Evolutionary conservation across 1,140 invertebrate species (phyloP), one percentile per base, ranked within the genome.

Genomic region (Vanessa atalanta): DNA sequence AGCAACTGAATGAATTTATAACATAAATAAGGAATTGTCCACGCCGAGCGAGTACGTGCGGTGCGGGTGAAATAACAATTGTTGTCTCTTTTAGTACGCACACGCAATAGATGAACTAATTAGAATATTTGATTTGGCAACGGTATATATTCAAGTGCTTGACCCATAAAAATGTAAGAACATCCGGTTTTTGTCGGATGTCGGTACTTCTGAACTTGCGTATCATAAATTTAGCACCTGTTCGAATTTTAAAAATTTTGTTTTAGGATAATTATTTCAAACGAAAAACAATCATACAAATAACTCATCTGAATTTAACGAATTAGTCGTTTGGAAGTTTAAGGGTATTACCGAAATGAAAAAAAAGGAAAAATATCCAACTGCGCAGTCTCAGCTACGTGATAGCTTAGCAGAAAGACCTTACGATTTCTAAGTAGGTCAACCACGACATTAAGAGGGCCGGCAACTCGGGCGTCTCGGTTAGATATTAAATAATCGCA

Each of bases 401-500:
- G 57, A 23, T 12, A 37, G 26, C 57, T 61, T 61, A 61, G 57
- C 23, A 31, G 57, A 63, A 70, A 70, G 60, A 53, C 60, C 47
- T 60, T 53, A 64, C 26, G 31, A 13, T 48, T 50, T 55, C 43
- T 57, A 73, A 68, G 50, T 68, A 73, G 72, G 72, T 68, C 72
- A 73, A 68, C 51, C 70, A 51, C 48, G 63, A 50, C 64, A 55
- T 63, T 51, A 70, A 47, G 57, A 70, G 57, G 69, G 55, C 37
- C 43, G 51, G 37, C 50, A 37, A 55, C 26, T 53, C 60, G 47
- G 11, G 20, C 47, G 53, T 57, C 53, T 57, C 53, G 13, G 13
- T 60, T 63, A 43, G 57, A 80, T 78, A 80, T 84, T 83, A 84
- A 83, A 82, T 80, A 84, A 86, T 84, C 72, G 76, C 77, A 77